These are phyloP conservation scores for Takifugu flavidus DNA, from an alignment of 2,113 vertebrate species.

Conservation along the genomic window DNA sequence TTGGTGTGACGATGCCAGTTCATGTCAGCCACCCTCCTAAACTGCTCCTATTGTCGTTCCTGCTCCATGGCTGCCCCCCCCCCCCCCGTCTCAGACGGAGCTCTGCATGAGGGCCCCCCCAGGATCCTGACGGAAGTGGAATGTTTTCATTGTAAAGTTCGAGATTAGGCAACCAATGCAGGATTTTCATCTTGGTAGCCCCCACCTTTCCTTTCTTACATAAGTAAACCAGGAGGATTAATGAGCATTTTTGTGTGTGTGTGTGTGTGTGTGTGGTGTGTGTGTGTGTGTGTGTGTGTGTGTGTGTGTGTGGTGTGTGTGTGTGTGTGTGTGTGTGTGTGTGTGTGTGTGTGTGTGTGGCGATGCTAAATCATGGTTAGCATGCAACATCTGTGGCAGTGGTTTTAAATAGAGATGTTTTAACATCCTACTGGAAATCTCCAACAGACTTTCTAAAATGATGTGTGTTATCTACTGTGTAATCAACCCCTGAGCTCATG, in stretches of 20 bases:
- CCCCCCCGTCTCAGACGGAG: conserved; percentile 31
- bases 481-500: conserved; percentile 44
- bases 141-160: conserved; percentile 69
- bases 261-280: not conserved
- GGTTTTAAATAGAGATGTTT: conserved; percentile 24
- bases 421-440: conserved; percentile 37
- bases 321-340: conserved; percentile 2
- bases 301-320: not conserved
- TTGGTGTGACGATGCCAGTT: too few species aligned
- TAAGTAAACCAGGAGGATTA: conserved; percentile 58
- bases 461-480: conserved; percentile 54
- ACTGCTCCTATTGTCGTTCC: too few species aligned
- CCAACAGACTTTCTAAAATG: conserved; percentile 42
- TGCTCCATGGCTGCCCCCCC: conserved; percentile 26
- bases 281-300: conserved; percentile 2
- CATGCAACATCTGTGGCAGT: conserved; percentile 18
- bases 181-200: not conserved
- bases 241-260: conserved; percentile 50
- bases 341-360: not conserved
- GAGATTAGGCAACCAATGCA: conserved; percentile 57
- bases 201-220: conserved; percentile 29
- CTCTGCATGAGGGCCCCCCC: conserved; percentile 45
- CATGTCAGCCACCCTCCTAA: too few species aligned
- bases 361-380: not conserved
- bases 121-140: conserved; percentile 59